Evolutionary conservation across 1,140 invertebrate species (phyloP).

Genomic region (Diorhabda elongata): DNA sequence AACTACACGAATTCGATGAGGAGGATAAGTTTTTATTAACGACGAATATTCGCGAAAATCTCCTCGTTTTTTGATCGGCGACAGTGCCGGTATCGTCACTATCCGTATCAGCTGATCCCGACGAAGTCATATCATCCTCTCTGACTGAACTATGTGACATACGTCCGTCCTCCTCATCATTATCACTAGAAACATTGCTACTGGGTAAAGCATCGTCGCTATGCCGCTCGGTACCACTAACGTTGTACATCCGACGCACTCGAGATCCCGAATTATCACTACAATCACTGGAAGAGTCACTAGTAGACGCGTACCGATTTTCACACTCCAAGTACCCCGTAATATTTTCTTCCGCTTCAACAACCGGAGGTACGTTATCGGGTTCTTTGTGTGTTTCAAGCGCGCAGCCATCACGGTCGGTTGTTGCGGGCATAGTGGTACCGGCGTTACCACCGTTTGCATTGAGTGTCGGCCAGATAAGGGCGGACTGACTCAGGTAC

Average conservation of each 20-base stretch:
- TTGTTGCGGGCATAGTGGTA: conserved; percentile 6
- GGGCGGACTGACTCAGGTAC: conserved; percentile 33
- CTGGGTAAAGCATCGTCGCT: conserved; percentile 43
- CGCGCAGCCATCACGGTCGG: conserved; percentile 22
- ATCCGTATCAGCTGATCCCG: conserved; percentile 58
- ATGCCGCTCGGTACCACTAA: conserved; percentile 35
- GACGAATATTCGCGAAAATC: conserved; percentile 69
- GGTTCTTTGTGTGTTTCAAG: not conserved
- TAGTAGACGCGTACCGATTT: conserved; percentile 51
- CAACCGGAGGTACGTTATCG: not conserved
- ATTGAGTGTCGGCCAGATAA: conserved; percentile 32
- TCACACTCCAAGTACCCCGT: conserved; percentile 56
- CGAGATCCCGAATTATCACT: conserved; percentile 39
- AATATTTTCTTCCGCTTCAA: conserved; percentile 23
- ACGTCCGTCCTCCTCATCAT: conserved; percentile 36
- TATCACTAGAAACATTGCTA: conserved; percentile 40
- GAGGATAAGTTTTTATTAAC: conserved; percentile 66
- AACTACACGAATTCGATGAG: conserved; percentile 43
- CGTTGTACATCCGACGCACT: conserved; percentile 39
- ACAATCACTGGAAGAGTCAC: conserved; percentile 50
- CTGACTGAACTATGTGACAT: conserved; percentile 45
- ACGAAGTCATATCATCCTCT: conserved; percentile 52
- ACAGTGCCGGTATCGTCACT: conserved; percentile 54
- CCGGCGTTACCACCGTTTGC: conserved; percentile 33
- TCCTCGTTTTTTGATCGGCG: conserved; percentile 60